Conservation (phyloP, 2,113 vertebrate genomes). For the Zosterops japonicus region DNA sequence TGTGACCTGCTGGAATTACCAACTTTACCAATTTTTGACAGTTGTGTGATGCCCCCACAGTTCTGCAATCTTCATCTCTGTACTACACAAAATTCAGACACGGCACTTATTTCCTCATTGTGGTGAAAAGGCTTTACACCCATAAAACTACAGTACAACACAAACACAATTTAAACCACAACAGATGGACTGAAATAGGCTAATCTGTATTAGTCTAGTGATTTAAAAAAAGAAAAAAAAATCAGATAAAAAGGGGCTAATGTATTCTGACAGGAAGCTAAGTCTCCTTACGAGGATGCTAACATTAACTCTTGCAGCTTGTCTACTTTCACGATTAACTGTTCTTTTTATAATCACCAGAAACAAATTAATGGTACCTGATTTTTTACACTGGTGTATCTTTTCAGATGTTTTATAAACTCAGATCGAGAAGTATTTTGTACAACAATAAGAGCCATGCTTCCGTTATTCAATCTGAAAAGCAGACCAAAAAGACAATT, state of each 20-base stretch:
- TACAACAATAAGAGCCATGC: slow-evolving; percentile 84
- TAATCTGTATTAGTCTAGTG: slow-evolving; percentile 79
- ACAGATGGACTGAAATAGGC: slow-evolving; percentile 69
- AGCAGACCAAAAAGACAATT: slow-evolving; percentile 7
- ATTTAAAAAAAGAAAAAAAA: slow-evolving; percentile 63
- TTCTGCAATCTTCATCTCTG: background rate
- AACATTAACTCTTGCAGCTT: slow-evolving; percentile 59
- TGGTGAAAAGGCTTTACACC: slow-evolving; percentile 39
- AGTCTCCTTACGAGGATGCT: slow-evolving; percentile 69
- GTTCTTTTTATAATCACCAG: slow-evolving; percentile 33
- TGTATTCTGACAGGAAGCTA: slow-evolving; percentile 76
- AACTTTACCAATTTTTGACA: background rate
- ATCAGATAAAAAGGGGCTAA: slow-evolving; percentile 72
- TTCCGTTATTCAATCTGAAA: slow-evolving; percentile 89
- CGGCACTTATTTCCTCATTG: background rate
- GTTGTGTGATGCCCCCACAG: background rate
- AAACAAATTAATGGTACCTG: slow-evolving; percentile 70
- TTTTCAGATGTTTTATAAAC: slow-evolving; percentile 95
- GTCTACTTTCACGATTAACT: slow-evolving; percentile 38
- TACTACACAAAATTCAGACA: background rate
- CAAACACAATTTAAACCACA: slow-evolving; percentile 50
- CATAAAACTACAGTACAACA: slow-evolving; percentile 18
- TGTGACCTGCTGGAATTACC: background rate
- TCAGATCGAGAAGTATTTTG: slow-evolving; percentile 87
- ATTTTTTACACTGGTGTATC: slow-evolving; percentile 78